Conservation (phyloP, 2,113 vertebrate species). For the Lophochroa leadbeateri region DNA sequence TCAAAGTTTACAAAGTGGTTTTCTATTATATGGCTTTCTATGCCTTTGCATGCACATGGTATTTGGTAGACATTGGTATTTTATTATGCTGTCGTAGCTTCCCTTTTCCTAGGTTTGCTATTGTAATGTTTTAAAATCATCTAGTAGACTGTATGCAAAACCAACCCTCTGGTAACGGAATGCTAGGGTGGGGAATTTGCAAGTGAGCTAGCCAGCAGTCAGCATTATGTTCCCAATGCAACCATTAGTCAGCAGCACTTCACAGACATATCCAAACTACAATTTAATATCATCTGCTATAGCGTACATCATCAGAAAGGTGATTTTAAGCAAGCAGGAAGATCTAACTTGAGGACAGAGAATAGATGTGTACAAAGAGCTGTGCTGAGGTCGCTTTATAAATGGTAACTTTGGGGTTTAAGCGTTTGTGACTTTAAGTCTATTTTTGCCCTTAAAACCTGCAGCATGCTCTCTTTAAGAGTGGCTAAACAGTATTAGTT, state of each 20-base stretch:
- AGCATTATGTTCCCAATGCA: not conserved
- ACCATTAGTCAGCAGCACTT: constrained; percentile 5
- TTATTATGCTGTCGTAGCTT: not conserved
- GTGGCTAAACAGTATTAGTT: not conserved
- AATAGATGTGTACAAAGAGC: not conserved
- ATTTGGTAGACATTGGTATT: not conserved
- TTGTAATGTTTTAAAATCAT: not conserved
- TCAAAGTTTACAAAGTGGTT: not conserved
- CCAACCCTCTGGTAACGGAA: not conserved
- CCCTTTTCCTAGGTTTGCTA: not conserved
- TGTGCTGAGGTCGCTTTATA: not conserved
- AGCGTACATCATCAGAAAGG: not conserved
- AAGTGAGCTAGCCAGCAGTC: not conserved
- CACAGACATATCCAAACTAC: not conserved
- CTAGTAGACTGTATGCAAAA: not conserved
- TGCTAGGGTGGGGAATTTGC: not conserved
- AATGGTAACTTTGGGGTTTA: not conserved
- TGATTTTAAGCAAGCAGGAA: not conserved
- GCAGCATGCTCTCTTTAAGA: not conserved
- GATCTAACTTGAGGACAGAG: not conserved
- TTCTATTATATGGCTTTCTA: not conserved
- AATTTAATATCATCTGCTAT: not conserved
- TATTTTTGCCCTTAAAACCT: not conserved
- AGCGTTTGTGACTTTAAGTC: not conserved
- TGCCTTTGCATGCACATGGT: not conserved